A percentile compares a stretch with the other conserved stretches of the same genome.
phyloP scores from a whole-genome alignment of 2,888 invertebrate species.

The Mesorhabditis spiculigera region DNA sequence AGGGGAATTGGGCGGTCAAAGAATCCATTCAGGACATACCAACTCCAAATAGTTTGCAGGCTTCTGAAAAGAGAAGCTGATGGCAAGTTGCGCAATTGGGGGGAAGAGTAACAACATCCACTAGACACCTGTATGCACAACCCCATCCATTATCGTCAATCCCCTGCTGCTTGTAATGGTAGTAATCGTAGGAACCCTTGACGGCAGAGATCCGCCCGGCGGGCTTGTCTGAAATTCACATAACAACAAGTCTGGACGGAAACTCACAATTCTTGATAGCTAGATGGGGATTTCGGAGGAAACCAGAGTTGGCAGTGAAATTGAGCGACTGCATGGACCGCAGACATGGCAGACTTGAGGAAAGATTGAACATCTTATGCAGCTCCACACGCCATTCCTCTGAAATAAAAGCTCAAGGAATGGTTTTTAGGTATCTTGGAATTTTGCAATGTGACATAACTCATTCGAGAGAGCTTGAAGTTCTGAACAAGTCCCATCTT shows the following conservation, averaged over 20 bases:
- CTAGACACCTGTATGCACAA: conserved; percentile 25
- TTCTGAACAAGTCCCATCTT: too few species aligned
- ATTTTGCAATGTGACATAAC: too few species aligned
- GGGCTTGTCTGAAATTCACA: conserved; percentile 34
- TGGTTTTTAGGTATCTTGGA: too few species aligned
- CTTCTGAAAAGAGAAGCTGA: conserved; percentile 14
- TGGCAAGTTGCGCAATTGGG: too few species aligned
- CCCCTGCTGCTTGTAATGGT: conserved; percentile 92
- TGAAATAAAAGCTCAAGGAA: conserved; percentile 11
- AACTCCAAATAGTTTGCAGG: conserved; percentile 64
- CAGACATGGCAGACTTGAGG: conserved; percentile 29
- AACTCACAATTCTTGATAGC: conserved; percentile 27
- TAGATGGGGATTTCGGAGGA: conserved; percentile 30
- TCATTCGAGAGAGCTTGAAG: too few species aligned
- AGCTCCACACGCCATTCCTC: conserved; percentile 31
- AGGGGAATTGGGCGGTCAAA: conserved; percentile 75
- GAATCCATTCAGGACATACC: conserved; percentile 86
- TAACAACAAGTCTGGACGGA: neutral
- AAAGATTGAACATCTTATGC: conserved; percentile 38
- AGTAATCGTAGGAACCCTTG: conserved; percentile 83
- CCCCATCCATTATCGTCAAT: conserved; percentile 73
- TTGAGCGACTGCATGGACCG: conserved; percentile 24
- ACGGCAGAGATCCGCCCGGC: conserved; percentile 62
- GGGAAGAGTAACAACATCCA: neutral
- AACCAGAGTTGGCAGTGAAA: conserved; percentile 19